Evolutionary conservation across 2,888 invertebrate species (phyloP).

Genomic region (Stenolophus ochropezus): DNA sequence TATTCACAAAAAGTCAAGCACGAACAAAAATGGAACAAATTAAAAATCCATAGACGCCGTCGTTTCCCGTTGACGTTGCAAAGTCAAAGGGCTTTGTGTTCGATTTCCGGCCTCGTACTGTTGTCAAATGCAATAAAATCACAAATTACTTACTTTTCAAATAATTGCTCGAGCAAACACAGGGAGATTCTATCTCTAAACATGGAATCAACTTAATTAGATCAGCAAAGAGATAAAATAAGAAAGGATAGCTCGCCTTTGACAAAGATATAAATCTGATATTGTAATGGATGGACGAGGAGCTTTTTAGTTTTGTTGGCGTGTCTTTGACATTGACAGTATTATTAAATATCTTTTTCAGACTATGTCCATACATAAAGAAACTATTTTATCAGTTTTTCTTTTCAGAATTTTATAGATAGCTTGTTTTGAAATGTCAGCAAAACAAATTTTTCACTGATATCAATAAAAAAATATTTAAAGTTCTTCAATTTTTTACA

Average conservation of each 20-base stretch:
- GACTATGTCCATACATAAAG: no score
- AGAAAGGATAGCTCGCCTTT: background rate
- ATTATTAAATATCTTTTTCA: background rate
- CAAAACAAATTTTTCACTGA: no score
- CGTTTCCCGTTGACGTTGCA: conserved; percentile 33
- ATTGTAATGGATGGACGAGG: background rate
- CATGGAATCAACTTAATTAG: background rate
- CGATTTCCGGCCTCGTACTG: conserved; percentile 24
- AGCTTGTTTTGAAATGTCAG: no score
- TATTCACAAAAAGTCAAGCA: conserved; percentile 22
- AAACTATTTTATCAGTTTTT: no score
- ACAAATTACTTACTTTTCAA: conserved; percentile 42
- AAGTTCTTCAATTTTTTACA: no score
- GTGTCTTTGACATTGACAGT: background rate
- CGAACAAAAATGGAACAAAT: conserved; percentile 18
- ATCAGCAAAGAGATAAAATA: background rate
- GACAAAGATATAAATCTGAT: background rate
- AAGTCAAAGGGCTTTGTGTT: conserved; percentile 47
- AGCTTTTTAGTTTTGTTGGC: background rate
- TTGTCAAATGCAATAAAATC: conserved; percentile 48
- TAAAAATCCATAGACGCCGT: conserved; percentile 31
- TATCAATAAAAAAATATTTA: no score
- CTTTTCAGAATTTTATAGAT: no score
- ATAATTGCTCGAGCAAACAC: background rate
- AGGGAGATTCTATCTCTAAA: background rate